Percentiles rank a stretch among this genome's conserved stretches.
phyloP scores from a whole-genome alignment of 2,888 invertebrate genomes.

The Ganaspis brasiliensis region DNA sequence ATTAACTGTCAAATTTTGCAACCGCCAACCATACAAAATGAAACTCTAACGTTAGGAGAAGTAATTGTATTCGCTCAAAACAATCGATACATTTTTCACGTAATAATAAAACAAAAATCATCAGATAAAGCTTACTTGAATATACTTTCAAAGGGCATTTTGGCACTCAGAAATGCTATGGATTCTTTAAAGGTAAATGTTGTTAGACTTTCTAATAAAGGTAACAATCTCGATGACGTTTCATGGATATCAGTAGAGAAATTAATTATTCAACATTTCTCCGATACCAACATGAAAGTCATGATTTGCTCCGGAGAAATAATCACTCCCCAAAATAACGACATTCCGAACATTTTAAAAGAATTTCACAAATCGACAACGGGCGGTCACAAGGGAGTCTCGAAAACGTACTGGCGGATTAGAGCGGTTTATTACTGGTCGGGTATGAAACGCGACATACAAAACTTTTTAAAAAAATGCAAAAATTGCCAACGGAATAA shows the following conservation, averaged over 20 bases:
- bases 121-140: background rate
- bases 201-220: background rate
- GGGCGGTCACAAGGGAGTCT: background rate
- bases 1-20: background rate
- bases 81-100: background rate
- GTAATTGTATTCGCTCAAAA: background rate
- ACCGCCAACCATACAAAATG: background rate
- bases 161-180: background rate
- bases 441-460: no score
- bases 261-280: background rate
- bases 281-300: background rate
- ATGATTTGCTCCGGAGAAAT: background rate
- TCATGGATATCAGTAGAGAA: background rate
- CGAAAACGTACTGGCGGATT: background rate
- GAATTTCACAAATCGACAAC: background rate
- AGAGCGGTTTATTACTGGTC: no score
- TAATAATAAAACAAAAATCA: background rate
- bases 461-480: no score
- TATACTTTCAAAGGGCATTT: no score
- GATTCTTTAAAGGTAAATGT: background rate
- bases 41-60: background rate
- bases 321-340: no score
- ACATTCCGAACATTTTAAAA: background rate
- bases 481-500: background rate
- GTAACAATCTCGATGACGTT: background rate